Percentiles rank a stretch among this genome's conserved stretches.
Conservation (phyloP, 2,888 invertebrate species). For the Druceiella hillmani region DNA sequence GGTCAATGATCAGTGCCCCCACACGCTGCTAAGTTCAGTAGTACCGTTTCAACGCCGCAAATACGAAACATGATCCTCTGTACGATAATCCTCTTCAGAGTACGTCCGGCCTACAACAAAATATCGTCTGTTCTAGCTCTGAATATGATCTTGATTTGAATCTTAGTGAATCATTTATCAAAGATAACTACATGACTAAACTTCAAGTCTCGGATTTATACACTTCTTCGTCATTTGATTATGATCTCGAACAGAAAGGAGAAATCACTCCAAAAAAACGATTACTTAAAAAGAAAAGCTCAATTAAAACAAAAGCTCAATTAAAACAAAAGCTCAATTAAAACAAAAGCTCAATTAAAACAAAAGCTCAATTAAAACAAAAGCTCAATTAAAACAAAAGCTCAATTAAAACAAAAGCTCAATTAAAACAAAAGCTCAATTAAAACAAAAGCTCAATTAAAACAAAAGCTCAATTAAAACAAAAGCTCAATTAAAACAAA, state of each 20-base stretch:
- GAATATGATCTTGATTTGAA: conserved; percentile 23
- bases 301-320: too few relatives aligned
- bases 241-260: conserved; percentile 19
- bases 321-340: too few relatives aligned
- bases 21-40: conserved; percentile 20
- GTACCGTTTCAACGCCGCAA: conserved; percentile 18
- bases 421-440: too few relatives aligned
- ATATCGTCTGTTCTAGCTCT: conserved; percentile 20
- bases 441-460: too few relatives aligned
- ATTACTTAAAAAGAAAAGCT: conserved; percentile 14
- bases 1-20: too few relatives aligned
- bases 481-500: too few relatives aligned
- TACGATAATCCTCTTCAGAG: conserved; percentile 24
- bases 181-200: conserved; percentile 18
- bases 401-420: too few relatives aligned
- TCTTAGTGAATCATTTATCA: conserved; percentile 24
- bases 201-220: conserved; percentile 22
- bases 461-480: too few relatives aligned
- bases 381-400: too few relatives aligned
- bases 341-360: too few relatives aligned
- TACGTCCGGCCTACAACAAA: conserved; percentile 21
- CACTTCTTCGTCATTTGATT: conserved; percentile 22
- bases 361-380: too few relatives aligned
- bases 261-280: conserved; percentile 22
- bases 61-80: conserved; percentile 22